Percentiles rank a stretch among this genome's conserved stretches.
Evolutionary conservation across 2,113 vertebrate species (phyloP).

Genomic region (Polypterus bichir): DNA sequence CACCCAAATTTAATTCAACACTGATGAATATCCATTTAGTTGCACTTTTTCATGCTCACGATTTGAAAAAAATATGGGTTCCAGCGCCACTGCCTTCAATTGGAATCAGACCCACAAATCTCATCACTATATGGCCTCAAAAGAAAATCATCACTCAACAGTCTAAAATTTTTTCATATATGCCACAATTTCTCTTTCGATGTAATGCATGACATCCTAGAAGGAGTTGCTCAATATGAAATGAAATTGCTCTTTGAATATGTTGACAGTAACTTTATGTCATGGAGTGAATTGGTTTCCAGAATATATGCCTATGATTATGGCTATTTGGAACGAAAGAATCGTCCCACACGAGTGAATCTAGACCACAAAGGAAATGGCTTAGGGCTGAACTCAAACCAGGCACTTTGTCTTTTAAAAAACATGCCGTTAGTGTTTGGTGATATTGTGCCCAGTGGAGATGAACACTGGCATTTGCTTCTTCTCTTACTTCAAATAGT

Average conservation of each 20-base stretch:
- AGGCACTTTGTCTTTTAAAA: conserved; percentile 19
- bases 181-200: conserved; percentile 19
- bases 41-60: no score
- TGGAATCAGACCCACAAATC: no score
- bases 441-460: conserved; percentile 13
- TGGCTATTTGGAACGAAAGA: conserved; percentile 14
- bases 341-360: conserved; percentile 11
- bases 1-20: no score
- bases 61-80: no score
- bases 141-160: no score
- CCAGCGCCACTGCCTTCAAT: no score
- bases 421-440: conserved; percentile 24
- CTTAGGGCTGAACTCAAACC: conserved; percentile 14
- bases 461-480: conserved; percentile 19
- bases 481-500: conserved; percentile 22
- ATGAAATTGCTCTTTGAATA: conserved; percentile 15
- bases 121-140: no score
- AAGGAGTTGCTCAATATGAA: conserved; percentile 20
- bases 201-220: conserved; percentile 26
- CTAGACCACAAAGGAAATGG: conserved; percentile 14
- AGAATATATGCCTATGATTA: conserved; percentile 19
- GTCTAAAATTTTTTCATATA: conserved; percentile 19
- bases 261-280: conserved; percentile 9
- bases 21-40: no score
- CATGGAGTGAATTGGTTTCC: conserved; percentile 5